Conservation (phyloP, 2,113 vertebrate species). For the Burhinus bistriatus region DNA sequence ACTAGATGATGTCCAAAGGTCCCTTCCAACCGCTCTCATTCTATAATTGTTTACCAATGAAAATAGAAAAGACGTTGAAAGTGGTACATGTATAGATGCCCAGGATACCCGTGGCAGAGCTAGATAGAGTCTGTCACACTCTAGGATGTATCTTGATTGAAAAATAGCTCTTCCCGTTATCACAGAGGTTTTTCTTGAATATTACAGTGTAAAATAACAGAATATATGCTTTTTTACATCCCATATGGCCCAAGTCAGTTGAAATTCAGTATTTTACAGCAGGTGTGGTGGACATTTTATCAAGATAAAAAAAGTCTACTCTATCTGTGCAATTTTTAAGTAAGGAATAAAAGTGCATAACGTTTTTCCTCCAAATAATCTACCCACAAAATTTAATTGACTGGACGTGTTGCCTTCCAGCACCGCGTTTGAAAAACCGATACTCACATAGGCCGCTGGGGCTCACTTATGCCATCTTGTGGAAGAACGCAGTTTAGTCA, state of each 20-base stretch:
- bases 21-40: neutral
- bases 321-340: neutral
- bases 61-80: neutral
- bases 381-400: neutral
- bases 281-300: neutral
- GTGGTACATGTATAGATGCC: too few relatives aligned
- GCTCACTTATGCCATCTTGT: neutral
- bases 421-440: fast-evolving
- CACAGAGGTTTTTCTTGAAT: neutral
- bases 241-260: neutral
- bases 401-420: neutral
- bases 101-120: neutral
- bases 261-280: neutral
- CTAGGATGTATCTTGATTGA: neutral
- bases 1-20: neutral
- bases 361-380: neutral
- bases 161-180: neutral
- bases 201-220: neutral
- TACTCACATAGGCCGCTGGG: neutral
- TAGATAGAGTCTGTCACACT: neutral
- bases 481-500: neutral
- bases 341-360: neutral
- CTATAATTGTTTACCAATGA: neutral
- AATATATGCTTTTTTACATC: neutral
- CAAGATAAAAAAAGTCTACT: neutral